Conservation (phyloP, 2,888 invertebrate genomes). For the Clitarchus hookeri region DNA sequence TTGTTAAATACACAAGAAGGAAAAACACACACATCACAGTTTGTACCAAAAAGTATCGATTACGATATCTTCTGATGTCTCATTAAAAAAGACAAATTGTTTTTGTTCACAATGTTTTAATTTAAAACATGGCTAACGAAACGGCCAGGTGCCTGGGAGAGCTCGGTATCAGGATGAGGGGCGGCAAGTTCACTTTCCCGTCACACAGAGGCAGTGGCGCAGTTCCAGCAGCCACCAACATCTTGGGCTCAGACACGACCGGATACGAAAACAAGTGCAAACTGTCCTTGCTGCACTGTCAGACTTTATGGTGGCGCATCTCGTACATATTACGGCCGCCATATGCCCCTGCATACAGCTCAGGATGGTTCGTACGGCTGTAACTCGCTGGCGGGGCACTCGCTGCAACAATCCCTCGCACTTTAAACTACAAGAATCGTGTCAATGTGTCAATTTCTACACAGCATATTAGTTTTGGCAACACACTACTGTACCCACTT, state of each 20-base stretch:
- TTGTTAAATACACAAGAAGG: slow-evolving; percentile 16
- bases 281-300: slow-evolving; percentile 51
- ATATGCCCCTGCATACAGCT: slow-evolving; percentile 75
- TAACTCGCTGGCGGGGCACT: slow-evolving; percentile 57
- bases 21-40: slow-evolving; percentile 24
- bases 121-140: slow-evolving; percentile 34
- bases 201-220: background rate
- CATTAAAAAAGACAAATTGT: background rate
- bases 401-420: slow-evolving; percentile 35
- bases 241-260: background rate
- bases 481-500: too few species aligned
- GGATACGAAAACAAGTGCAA: slow-evolving; percentile 19
- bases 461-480: too few species aligned
- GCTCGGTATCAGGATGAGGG: slow-evolving; percentile 29
- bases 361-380: slow-evolving; percentile 59
- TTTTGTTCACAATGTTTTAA: slow-evolving; percentile 18
- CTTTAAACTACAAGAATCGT: background rate
- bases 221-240: background rate
- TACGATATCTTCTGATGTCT: background rate
- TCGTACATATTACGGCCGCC: slow-evolving; percentile 67
- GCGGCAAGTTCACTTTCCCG: slow-evolving; percentile 31
- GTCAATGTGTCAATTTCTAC: too few species aligned
- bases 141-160: slow-evolving; percentile 33
- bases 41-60: slow-evolving; percentile 19
- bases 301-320: slow-evolving; percentile 76